Evolutionary conservation across 2,113 vertebrate species (phyloP), one percentile per base, ranked within the genome.

Genomic region (Tachycineta bicolor): DNA sequence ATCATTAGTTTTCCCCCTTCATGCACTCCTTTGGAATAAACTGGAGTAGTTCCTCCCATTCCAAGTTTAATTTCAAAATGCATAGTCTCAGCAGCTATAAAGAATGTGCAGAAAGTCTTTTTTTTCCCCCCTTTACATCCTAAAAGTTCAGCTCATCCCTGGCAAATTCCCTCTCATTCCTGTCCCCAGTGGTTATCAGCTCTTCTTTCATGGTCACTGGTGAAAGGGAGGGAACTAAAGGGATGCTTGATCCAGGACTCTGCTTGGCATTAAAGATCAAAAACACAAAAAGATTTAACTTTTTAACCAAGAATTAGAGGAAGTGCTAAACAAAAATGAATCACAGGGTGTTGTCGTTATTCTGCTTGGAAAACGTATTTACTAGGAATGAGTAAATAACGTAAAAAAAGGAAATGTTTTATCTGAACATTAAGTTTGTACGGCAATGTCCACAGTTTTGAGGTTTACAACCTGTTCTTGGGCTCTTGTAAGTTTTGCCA

Each of bases 371-470:
- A 97, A 95, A 91, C 58, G 75, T 94, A 93, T 96, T 97, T 92
- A 78, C 94, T 93, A 67, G 96, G 96, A 98, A 97, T 24, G 68
- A 96, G 95, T 93, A 94, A 96, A 98, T 88, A 91, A 95, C 9
- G 37, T 97, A 95, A 96, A 97, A 94, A 97, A 97, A 97, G 97
- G 47, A 90, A 97, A 91, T 79, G 81, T 67, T 97, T 93, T 94
- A 60, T 49, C 89, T 17, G 39, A 89, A n/a, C 23, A 22, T 29
- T 77, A 44, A 60, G 65, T 87, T 59, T 83, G 83, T 22, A 87
- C 16, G 52, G 44, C 44, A 84, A 10, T 49, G 19, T 59, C 86
- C 64, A 53, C 56, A 70, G 70, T 56, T 83, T 53, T 50, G 56
- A 56, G 59, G 55, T 74, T 70, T 52, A 76, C 73, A 90, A 20